A percentile compares a stretch with the other conserved stretches of the same genome.
Evolutionary conservation across 2,888 invertebrate genomes (phyloP).

Genomic region (Drosophila borborema): DNA sequence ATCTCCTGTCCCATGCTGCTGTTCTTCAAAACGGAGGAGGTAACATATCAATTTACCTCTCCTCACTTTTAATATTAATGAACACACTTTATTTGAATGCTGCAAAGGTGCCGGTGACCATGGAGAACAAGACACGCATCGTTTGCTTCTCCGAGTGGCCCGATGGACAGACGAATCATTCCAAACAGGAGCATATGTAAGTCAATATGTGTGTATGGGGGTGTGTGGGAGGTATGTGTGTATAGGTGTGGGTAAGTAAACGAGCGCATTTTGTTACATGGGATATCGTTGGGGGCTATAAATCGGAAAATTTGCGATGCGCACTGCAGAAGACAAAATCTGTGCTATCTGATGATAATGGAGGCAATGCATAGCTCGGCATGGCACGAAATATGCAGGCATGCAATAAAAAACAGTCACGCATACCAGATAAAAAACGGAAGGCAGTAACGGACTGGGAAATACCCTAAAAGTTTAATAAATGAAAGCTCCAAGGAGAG

Average conservation of each 20-base stretch:
- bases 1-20: constrained; percentile 94
- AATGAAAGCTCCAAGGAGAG: background rate
- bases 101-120: constrained; percentile 85
- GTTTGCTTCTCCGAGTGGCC: constrained; percentile 95
- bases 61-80: background rate
- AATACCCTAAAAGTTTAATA: background rate
- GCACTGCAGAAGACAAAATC: constrained; percentile 21
- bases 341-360: constrained; percentile 42
- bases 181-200: constrained; percentile 91
- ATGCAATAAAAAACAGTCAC: constrained; percentile 33
- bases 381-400: constrained; percentile 4
- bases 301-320: constrained; percentile 55
- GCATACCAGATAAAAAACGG: constrained; percentile 20
- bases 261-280: constrained; percentile 35
- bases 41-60: constrained; percentile 3
- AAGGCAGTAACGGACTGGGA: background rate
- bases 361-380: constrained; percentile 19
- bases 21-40: constrained; percentile 91
- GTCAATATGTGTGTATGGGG: constrained; percentile 83
- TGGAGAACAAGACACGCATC: constrained; percentile 87
- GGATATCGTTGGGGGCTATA: constrained; percentile 37
- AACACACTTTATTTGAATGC: constrained; percentile 14
- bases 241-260: background rate
- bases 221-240: background rate
- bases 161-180: constrained; percentile 90